Evolutionary conservation across 1,140 invertebrate species (phyloP).

Genomic region (Radopholus similis): DNA sequence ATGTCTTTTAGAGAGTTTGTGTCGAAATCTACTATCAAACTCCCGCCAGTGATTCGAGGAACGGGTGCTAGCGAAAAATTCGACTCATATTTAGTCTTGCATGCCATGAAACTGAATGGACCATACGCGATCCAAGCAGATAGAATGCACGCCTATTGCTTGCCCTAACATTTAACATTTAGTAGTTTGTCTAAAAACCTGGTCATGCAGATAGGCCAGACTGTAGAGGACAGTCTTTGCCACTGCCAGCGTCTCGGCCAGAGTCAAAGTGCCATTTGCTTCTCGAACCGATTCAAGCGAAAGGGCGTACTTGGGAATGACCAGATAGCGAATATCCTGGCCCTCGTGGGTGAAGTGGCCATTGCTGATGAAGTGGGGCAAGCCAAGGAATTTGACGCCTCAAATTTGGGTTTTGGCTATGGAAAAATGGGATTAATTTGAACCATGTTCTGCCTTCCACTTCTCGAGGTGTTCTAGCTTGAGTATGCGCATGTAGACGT

Average conservation of each 20-base stretch:
- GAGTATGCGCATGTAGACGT: slow-evolving; percentile 41
- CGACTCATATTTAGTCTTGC: slow-evolving; percentile 32
- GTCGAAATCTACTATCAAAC: slow-evolving; percentile 40
- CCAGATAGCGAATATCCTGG: slow-evolving; percentile 34
- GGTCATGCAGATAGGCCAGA: slow-evolving; percentile 40
- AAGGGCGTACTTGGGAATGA: slow-evolving; percentile 37
- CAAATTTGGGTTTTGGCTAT: slow-evolving; percentile 7
- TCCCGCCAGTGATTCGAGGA: slow-evolving; percentile 16
- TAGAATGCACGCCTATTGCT: slow-evolving; percentile 21
- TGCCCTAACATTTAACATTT: not conserved
- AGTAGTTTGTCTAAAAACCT: slow-evolving; percentile 35
- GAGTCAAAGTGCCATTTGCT: not conserved
- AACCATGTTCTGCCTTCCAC: slow-evolving; percentile 42
- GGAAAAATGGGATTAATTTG: not conserved
- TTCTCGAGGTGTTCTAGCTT: slow-evolving; percentile 35
- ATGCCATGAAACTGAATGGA: slow-evolving; percentile 25
- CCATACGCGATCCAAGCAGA: not conserved
- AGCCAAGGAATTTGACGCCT: slow-evolving; percentile 37
- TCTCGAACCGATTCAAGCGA: slow-evolving; percentile 36
- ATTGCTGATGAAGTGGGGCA: slow-evolving; percentile 34
- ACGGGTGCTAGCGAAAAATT: slow-evolving; percentile 43
- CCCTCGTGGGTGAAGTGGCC: slow-evolving; percentile 37
- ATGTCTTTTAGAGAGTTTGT: slow-evolving; percentile 33
- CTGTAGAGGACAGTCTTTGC: slow-evolving; percentile 27
- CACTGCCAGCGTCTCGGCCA: slow-evolving; percentile 20